A percentile compares a stretch with the other conserved stretches of the same genome.
These are phyloP conservation scores for Noctua pronuba DNA, from an alignment of 2,888 invertebrate species.

Conservation along the genomic window DNA sequence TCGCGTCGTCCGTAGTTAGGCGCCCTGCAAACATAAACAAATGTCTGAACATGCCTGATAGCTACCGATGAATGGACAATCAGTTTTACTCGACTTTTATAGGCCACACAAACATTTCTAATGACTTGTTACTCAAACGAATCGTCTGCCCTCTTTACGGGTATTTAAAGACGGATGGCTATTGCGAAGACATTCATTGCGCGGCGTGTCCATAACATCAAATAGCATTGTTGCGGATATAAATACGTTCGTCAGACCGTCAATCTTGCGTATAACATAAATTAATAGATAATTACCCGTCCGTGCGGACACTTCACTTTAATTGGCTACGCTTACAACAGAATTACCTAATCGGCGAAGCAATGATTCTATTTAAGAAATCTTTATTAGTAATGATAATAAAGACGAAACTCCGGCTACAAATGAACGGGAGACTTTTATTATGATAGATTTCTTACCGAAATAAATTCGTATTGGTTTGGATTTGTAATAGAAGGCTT, in stretches of 20 bases:
- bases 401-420: conserved; percentile 13
- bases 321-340: conserved; percentile 58
- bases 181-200: conserved; percentile 27
- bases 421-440: conserved; percentile 20
- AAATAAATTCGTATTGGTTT: conserved; percentile 24
- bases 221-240: conserved; percentile 50
- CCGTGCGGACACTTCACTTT: conserved; percentile 57
- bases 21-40: conserved; percentile 83
- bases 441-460: conserved; percentile 20
- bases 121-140: conserved; percentile 35
- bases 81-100: conserved; percentile 58
- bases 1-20: conserved; percentile 62
- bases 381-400: conserved; percentile 37
- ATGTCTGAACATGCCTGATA: conserved; percentile 75
- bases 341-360: conserved; percentile 46
- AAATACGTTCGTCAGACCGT: conserved; percentile 40
- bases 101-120: conserved; percentile 32
- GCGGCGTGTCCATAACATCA: conserved; percentile 29
- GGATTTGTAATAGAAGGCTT: conserved; percentile 47
- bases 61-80: conserved; percentile 69
- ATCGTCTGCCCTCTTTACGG: conserved; percentile 34
- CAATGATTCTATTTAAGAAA: conserved; percentile 54
- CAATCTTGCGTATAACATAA: conserved; percentile 57
- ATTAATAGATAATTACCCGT: conserved; percentile 56
- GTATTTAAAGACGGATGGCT: conserved; percentile 28